Evolutionary conservation across 2,888 invertebrate species (phyloP).

Genomic region (Slavum lentiscoides): DNA sequence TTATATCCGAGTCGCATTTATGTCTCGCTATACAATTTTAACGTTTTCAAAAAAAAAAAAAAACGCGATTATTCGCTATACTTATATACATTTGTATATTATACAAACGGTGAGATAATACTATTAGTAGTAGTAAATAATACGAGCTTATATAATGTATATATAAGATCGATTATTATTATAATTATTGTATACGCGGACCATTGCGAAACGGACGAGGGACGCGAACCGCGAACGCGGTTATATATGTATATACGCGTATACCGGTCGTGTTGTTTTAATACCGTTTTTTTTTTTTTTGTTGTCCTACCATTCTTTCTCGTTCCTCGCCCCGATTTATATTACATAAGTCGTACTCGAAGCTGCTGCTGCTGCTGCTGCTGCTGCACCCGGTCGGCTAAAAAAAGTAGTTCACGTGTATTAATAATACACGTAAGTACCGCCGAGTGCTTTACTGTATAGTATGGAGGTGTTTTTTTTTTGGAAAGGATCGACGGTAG

Average conservation of each 20-base stretch:
- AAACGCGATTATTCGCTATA: not conserved
- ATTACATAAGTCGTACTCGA: constrained; percentile 8
- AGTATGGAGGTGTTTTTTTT: not conserved
- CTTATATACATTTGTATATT: too few relatives aligned
- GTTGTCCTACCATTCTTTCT: too few relatives aligned
- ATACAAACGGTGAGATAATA: not conserved
- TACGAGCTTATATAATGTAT: constrained; percentile 3
- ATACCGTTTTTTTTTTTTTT: constrained; percentile 8
- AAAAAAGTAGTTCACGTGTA: constrained; percentile 34
- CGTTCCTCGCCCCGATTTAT: not conserved
- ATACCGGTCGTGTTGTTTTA: constrained; percentile 40
- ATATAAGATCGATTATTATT: constrained; percentile 30
- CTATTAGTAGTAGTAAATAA: not conserved
- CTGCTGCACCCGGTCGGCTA: constrained; percentile 1
- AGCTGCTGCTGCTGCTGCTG: not conserved
- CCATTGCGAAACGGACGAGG: constrained; percentile 20
- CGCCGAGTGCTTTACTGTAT: too few relatives aligned
- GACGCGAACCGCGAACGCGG: constrained; percentile 7
- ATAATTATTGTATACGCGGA: too few relatives aligned
- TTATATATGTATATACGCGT: not conserved
- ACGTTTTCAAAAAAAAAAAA: not conserved
- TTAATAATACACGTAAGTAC: too few relatives aligned
- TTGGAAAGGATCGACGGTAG: constrained; percentile 9
- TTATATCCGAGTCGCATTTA: too few relatives aligned
- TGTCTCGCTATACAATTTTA: too few relatives aligned